Base-by-base conservation (phyloP, 2,113 vertebrate genomes). In the Mormoops blainvillei region DNA sequence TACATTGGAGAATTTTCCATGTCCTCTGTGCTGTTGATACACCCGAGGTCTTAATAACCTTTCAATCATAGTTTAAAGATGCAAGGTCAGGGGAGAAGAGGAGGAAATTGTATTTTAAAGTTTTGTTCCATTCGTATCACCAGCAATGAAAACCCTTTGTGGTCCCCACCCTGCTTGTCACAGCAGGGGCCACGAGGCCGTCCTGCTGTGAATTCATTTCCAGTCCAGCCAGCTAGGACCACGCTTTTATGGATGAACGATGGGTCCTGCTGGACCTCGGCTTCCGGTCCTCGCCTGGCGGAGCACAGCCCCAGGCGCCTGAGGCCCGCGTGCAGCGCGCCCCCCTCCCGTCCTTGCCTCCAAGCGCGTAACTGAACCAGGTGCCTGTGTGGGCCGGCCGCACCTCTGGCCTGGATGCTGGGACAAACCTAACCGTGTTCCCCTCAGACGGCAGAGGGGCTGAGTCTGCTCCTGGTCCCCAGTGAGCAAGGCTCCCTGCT, bases 121-220 rank as follows among this genome's bases (percentile, higher is more conserved):
- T 97, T 97, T 96, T 54, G 70, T 96, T 97, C 95, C 36, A 78
- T 90, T 94, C 94, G 94, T 98, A 68, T 97, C 81, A 97, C 89
- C 87, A 95, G 78, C 86, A 48, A 19, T 97, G 97, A 98, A 95
- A 98, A 77, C 83, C 95, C 89, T 94, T 91, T 95, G 92, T 58
- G 68, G 92, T 96, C 96, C 12, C 94, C 89, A 76, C 97, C 96
- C 97, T 78, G 94, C 91, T 48, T 83, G 68, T 82, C 87, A 92
- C 52, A 92, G 68, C 76, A 83, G 89, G 16, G 82, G 82, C 96
- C 95, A 78, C 16, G 87, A 88, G 93, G 56, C 87, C 54, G 52
- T 93, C 91, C 11, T 0, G 0, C 78, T 77, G 87, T 76, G 94
- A 96, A 82, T 88, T 77, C 93, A 19, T 36, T 95, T 61, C 77